Conservation (phyloP, 2,113 vertebrate species). For the Gymnocephalus cernua region DNA sequence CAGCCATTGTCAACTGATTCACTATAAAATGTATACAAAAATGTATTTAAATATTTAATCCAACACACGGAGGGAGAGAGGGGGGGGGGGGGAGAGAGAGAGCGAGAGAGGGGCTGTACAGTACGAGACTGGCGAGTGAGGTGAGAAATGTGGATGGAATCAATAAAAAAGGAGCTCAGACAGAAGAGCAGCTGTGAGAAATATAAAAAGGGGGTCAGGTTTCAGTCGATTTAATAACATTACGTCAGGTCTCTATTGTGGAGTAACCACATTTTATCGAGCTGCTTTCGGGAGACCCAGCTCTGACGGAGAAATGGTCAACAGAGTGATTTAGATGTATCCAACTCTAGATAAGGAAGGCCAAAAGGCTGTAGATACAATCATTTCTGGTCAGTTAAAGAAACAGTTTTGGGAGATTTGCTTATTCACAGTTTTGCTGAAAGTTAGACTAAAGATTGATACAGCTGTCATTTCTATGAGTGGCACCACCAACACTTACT, state of each 20-base stretch:
- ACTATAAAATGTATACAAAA: conserved; percentile 95
- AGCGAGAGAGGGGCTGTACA: conserved; percentile 85
- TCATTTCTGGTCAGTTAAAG: background rate
- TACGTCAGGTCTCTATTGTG: background rate
- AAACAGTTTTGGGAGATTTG: background rate
- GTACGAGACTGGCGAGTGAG: conserved; percentile 88
- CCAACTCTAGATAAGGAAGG: background rate
- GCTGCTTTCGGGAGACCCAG: background rate
- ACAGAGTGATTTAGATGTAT: background rate
- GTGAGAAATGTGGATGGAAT: conserved; percentile 76
- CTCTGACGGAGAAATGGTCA: background rate
- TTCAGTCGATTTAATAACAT: background rate
- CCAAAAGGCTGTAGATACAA: background rate
- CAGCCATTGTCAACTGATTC: conserved; percentile 71
- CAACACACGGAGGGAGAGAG: conserved; percentile 89
- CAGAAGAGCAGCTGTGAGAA: conserved; percentile 26
- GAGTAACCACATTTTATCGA: background rate
- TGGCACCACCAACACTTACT: background rate
- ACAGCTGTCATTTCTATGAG: background rate
- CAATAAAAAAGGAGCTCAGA: conserved; percentile 22
- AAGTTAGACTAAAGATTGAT: too few species aligned
- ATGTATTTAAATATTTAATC: conserved; percentile 92
- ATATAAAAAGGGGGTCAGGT: background rate
- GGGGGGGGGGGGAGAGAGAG: conserved; percentile 78
- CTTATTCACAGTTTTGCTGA: too few species aligned